Evolutionary conservation across 2,113 vertebrate species (phyloP).

Genomic region (Glaucomys volans): DNA sequence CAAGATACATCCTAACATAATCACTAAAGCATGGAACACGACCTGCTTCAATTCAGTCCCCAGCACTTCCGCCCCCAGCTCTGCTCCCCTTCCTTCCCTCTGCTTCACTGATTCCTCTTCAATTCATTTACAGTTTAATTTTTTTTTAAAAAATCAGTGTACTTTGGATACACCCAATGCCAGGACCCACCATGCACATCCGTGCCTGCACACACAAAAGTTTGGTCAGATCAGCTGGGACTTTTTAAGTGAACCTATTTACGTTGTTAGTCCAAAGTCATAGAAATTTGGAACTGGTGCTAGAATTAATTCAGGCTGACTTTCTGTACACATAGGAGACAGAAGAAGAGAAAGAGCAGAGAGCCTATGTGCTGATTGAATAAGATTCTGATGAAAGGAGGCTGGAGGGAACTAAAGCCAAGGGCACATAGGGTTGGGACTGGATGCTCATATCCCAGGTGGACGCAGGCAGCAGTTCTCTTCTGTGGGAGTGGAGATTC

Average conservation of each 20-base stretch:
- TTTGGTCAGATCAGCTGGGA: background rate
- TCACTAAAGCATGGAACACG: no score
- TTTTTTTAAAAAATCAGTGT: no score
- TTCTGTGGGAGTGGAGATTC: background rate
- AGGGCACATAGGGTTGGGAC: rapidly evolving
- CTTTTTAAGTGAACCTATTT: background rate
- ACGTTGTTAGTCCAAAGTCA: background rate
- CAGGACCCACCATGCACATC: no score
- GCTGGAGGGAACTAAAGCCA: background rate
- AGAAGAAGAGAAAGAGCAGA: background rate
- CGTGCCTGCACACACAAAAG: no score
- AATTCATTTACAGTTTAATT: no score
- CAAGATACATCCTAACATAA: no score
- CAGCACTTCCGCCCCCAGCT: background rate
- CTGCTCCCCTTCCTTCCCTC: background rate
- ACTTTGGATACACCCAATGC: no score
- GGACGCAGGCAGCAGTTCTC: background rate
- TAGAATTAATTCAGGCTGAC: background rate
- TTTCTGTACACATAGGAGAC: background rate
- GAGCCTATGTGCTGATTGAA: background rate
- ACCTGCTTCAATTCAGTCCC: no score
- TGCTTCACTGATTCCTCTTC: background rate
- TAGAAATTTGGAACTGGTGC: background rate
- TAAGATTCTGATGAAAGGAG: background rate
- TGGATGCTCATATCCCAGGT: background rate